Evolutionary conservation across 2,797 vertebrate genomes (phyloP).

Genomic region (Fundulus diaphanus): DNA sequence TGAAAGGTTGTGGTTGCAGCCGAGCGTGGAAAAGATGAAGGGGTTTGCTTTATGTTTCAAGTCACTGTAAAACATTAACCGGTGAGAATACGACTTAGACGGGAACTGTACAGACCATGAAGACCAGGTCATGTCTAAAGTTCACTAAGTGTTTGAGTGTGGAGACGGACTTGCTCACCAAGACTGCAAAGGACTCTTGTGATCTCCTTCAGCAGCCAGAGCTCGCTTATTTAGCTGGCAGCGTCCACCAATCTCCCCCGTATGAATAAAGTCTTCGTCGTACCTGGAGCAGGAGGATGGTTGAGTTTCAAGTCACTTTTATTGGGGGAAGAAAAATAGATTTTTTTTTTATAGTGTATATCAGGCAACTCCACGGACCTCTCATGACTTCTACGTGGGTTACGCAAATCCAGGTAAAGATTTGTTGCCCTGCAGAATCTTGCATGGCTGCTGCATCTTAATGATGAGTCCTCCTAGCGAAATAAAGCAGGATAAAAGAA

Average conservation of each 20-base stretch:
- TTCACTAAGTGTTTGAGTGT: not conserved
- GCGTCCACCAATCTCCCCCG: slow-evolving; percentile 89
- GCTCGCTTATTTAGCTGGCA: slow-evolving; percentile 83
- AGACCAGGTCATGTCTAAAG: not conserved
- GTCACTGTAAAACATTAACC: not conserved
- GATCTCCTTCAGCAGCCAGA: slow-evolving; percentile 86
- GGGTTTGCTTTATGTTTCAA: not conserved
- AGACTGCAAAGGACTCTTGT: slow-evolving; percentile 96
- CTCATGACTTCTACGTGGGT: slow-evolving; percentile 87
- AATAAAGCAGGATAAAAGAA: slow-evolving; percentile 19
- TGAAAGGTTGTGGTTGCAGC: too few relatives aligned
- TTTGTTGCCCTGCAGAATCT: slow-evolving; percentile 92
- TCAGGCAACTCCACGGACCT: slow-evolving; percentile 79
- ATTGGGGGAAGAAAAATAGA: not conserved
- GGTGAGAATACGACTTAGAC: not conserved
- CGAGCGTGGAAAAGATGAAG: not conserved
- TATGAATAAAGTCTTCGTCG: slow-evolving; percentile 92
- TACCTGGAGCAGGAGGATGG: slow-evolving; percentile 80
- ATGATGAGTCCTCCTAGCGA: slow-evolving; percentile 88
- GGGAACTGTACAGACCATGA: not conserved
- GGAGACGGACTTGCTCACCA: slow-evolving; percentile 82
- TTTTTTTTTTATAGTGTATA: not conserved
- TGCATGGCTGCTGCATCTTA: slow-evolving; percentile 88
- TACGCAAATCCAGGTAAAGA: slow-evolving; percentile 91
- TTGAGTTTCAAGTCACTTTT: slow-evolving; percentile 1